These are phyloP conservation scores for Lepetodrilus schrolli DNA, from an alignment of 2,888 invertebrate species.

Conservation along the genomic window DNA sequence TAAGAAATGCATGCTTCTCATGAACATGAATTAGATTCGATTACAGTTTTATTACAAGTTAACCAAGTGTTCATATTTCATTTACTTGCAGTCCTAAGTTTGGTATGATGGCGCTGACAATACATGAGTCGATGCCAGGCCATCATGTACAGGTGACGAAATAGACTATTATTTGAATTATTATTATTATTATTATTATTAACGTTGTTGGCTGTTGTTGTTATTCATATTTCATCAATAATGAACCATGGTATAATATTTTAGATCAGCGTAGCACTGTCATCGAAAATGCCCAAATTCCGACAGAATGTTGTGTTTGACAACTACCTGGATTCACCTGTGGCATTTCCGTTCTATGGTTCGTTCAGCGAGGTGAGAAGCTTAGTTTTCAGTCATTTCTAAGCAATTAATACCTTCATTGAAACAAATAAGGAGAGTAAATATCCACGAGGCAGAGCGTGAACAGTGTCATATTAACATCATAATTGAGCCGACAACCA, in stretches of 20 bases:
- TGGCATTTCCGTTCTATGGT: slow-evolving; percentile 63
- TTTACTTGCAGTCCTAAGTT: slow-evolving; percentile 69
- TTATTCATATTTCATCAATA: no score
- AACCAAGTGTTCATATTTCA: no score
- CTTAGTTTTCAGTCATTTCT: no score
- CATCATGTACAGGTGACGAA: slow-evolving; percentile 75
- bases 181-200: neutral
- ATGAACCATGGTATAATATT: neutral
- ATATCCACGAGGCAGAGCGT: no score
- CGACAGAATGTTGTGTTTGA: slow-evolving; percentile 59
- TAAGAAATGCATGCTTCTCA: no score
- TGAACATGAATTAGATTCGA: no score
- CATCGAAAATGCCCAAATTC: slow-evolving; percentile 55
- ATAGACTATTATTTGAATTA: neutral
- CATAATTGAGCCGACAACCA: no score
- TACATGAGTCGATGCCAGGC: slow-evolving; percentile 75
- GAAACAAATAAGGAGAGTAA: no score
- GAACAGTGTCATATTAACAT: no score
- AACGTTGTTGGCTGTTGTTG: no score
- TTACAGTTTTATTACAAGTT: no score
- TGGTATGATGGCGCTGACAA: slow-evolving; percentile 69
- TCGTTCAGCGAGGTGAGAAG: slow-evolving; percentile 41
- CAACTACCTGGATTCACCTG: slow-evolving; percentile 58
- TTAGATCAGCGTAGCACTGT: slow-evolving; percentile 54
- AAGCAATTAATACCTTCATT: no score